Evolutionary conservation across 1,140 invertebrate genomes (phyloP), one percentile per base, ranked within the genome.

Genomic region (Drosophila chauvacae): DNA sequence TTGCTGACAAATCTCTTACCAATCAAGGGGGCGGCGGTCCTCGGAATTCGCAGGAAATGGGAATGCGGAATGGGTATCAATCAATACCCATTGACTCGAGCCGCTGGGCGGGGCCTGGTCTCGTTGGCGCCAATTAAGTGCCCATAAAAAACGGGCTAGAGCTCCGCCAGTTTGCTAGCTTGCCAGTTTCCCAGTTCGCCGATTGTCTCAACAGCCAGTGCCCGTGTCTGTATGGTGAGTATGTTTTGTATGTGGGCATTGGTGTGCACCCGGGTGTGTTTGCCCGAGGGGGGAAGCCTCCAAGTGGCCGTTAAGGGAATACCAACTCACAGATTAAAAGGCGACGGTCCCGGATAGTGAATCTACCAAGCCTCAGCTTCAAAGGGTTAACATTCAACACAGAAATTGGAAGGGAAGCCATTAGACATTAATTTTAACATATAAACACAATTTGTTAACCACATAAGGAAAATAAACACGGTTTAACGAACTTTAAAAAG

Each of bases 91-190:
- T 78, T 78, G 70, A 68, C 71, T 82, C 61, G 74, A 68, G 69
- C 65, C 82, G 75, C 47, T 64, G 53, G 71, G 73, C 53, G 75
- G 62, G 75, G 59, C 83, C 30, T 69, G 80, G 80, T 59, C 65
- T 77, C 76, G 66, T 71, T 77, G 83, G 66, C 83, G 83, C 80
- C 83, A 86, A 86, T 86, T 86, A 86, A 82, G 82, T 63, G 62
- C 45, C 81, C 72, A 85, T 84, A 85, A 85, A 87, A 82, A 87
- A 77, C 63, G 47, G 65, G 55, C 69, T 61, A 57, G 35, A 69
- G 74, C 50, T 45, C 63, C 58, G 42, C 41, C 62, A 65, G 62
- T 62, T 65, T 65, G 57, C 60, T 45, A 56, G 48, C 35, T 50
- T 81, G 60, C 51, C 62, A 70, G 33, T 45, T 56, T 20, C 10